These are phyloP conservation scores for Bombus impatiens DNA, from an alignment of 1,140 invertebrate genomes.

Conservation along the genomic window DNA sequence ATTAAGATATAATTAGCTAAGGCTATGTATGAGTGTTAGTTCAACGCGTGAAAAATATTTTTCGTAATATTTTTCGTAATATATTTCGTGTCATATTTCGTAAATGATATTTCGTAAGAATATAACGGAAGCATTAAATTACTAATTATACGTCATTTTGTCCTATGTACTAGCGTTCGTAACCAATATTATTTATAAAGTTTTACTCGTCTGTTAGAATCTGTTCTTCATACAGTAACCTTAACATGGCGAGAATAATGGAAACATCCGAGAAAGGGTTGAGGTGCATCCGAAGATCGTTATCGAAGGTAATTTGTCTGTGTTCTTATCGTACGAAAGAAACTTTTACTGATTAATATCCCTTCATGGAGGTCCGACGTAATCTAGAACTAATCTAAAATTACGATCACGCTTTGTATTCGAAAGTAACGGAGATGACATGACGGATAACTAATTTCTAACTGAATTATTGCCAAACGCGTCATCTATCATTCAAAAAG, in stretches of 20 bases:
- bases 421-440: neutral
- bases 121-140: no score
- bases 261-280: constrained; percentile 12
- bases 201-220: neutral
- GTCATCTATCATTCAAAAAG: constrained; percentile 51
- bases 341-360: constrained; percentile 19
- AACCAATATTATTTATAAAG: neutral
- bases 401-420: constrained; percentile 17
- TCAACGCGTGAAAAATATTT: no score
- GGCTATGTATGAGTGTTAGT: no score
- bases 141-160: no score
- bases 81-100: neutral
- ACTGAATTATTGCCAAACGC: constrained; percentile 57
- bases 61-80: neutral
- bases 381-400: constrained; percentile 25
- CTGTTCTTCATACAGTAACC: neutral
- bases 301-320: constrained; percentile 33
- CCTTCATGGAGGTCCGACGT: neutral
- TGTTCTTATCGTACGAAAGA: constrained; percentile 13
- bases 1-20: neutral
- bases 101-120: no score
- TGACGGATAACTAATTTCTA: constrained; percentile 18
- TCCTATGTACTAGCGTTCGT: no score
- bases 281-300: constrained; percentile 1
- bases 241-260: neutral